Evolutionary conservation across 2,797 vertebrate species (phyloP).

Genomic region (Steatocranus sp.): DNA sequence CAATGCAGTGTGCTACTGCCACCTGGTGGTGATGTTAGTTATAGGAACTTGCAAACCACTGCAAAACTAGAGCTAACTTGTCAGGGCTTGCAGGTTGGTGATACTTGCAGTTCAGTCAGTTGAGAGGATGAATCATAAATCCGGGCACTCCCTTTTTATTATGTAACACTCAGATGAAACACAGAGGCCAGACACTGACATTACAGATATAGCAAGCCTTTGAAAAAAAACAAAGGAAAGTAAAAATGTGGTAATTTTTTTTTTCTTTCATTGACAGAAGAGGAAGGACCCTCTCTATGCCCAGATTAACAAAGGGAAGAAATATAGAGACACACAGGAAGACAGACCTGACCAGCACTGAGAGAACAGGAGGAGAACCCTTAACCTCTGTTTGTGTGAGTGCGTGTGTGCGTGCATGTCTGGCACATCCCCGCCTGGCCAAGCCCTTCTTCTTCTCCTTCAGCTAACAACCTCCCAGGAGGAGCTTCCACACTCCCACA

Average conservation of each 20-base stretch:
- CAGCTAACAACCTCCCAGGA: slow-evolving; percentile 56
- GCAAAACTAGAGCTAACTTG: background rate
- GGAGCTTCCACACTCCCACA: slow-evolving; percentile 21
- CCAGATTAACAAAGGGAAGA: slow-evolving; percentile 96
- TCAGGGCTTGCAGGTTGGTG: background rate
- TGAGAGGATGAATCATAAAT: slow-evolving; percentile 3
- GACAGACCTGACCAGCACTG: slow-evolving; percentile 68
- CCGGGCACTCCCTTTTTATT: background rate
- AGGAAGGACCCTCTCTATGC: slow-evolving; percentile 94
- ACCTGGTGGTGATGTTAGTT: slow-evolving; percentile 50
- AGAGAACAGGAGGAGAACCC: slow-evolving; percentile 68
- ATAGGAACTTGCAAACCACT: background rate
- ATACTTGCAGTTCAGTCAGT: background rate
- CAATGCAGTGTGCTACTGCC: slow-evolving; percentile 56
- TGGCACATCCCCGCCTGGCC: slow-evolving; percentile 32
- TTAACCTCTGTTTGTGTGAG: slow-evolving; percentile 27
- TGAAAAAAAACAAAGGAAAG: background rate
- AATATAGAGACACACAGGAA: slow-evolving; percentile 78
- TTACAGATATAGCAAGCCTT: background rate
- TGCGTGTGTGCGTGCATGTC: slow-evolving; percentile 4
- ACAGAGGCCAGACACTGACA: background rate
- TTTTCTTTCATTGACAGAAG: slow-evolving; percentile 67
- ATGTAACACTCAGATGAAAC: background rate
- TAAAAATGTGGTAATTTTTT: background rate
- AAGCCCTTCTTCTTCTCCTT: slow-evolving; percentile 40